Evolutionary conservation across 2,888 invertebrate genomes (phyloP).

Genomic region (Zele albiditarsus): DNA sequence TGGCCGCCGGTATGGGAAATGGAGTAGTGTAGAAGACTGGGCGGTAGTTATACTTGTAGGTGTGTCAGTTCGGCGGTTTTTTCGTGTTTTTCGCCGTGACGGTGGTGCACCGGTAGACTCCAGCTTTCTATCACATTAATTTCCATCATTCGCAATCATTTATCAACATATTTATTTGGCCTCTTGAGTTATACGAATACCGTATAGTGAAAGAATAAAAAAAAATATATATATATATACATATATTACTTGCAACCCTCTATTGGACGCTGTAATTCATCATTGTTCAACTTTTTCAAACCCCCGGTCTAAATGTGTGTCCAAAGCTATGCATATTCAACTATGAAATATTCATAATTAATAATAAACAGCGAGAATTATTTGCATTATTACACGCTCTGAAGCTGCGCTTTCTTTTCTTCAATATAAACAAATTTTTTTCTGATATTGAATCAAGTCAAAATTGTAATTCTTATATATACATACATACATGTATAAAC

Average conservation of each 20-base stretch:
- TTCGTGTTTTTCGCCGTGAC: conserved; percentile 33
- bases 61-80: conserved; percentile 77
- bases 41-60: conserved; percentile 81
- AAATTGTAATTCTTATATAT: too few relatives aligned
- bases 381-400: not conserved
- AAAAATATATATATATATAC: not conserved
- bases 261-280: conserved; percentile 7
- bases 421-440: too few relatives aligned
- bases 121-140: conserved; percentile 22
- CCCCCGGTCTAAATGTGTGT: not conserved
- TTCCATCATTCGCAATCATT: conserved; percentile 9
- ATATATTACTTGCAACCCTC: conserved; percentile 24
- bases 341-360: not conserved
- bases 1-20: conserved; percentile 83
- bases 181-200: not conserved
- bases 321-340: not conserved
- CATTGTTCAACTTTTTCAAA: conserved; percentile 12
- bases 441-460: too few relatives aligned
- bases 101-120: conserved; percentile 19
- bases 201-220: conserved; percentile 1
- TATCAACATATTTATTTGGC: not conserved
- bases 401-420: not conserved
- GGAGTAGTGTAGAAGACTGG: conserved; percentile 81
- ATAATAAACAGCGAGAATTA: not conserved
- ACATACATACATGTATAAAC: too few relatives aligned